A percentile compares a stretch with the other conserved stretches of the same genome.
phyloP scores from a whole-genome alignment of 2,113 vertebrate genomes.

The pig (Sus scrofa) region DNA sequence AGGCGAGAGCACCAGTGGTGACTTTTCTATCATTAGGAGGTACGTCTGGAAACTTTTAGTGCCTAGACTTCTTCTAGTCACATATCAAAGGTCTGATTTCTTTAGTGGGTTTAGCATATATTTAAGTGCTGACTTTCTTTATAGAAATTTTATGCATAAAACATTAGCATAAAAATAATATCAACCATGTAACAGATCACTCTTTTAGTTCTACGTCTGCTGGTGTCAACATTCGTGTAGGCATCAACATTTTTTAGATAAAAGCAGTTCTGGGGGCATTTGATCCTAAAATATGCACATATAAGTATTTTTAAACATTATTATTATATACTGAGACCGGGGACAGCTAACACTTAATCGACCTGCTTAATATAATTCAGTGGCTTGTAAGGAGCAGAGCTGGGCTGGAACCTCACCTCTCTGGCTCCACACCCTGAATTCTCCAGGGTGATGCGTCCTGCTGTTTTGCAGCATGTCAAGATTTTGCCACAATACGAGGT shows the following conservation, averaged over 20 bases:
- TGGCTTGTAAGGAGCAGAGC: neutral
- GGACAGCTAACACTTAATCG: neutral
- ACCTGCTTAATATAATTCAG: neutral
- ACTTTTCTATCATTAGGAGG: neutral
- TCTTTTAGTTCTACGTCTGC: neutral
- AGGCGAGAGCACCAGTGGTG: accelerated
- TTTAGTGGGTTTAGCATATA: neutral
- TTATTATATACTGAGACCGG: no score
- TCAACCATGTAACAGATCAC: neutral
- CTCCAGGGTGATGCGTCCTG: neutral
- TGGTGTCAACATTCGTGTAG: neutral
- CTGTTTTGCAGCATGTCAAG: neutral
- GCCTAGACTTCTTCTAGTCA: neutral
- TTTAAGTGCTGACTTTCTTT: no score
- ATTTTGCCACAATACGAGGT: neutral
- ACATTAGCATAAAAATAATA: neutral
- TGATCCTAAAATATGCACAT: neutral
- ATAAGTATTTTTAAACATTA: neutral
- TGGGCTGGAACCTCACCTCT: neutral
- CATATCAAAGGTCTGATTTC: neutral
- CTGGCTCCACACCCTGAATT: neutral
- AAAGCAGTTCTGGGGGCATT: neutral
- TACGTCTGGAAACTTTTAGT: neutral
- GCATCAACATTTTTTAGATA: neutral
- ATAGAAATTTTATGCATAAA: neutral